Evolutionary conservation across 2,888 invertebrate species (phyloP).

Genomic region (Pogonocherus hispidulus): DNA sequence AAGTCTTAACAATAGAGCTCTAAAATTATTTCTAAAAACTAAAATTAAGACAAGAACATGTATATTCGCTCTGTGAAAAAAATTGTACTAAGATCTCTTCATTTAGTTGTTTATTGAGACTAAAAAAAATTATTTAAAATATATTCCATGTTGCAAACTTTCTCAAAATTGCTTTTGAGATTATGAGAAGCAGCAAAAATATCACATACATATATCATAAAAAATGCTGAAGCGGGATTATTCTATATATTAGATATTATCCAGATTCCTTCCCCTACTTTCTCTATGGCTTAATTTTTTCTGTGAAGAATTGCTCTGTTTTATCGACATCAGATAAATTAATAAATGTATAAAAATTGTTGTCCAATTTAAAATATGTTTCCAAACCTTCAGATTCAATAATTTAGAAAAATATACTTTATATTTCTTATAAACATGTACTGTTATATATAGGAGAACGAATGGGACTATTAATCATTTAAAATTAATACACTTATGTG

Average conservation of each 20-base stretch:
- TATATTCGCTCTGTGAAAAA: not conserved
- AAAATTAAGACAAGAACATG: not conserved
- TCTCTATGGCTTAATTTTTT: no score
- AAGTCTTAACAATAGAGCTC: not conserved
- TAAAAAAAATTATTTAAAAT: slow-evolving; percentile 1
- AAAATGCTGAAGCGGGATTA: slow-evolving; percentile 14
- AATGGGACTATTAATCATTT: not conserved
- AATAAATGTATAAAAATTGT: no score
- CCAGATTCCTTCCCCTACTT: not conserved
- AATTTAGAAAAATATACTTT: no score
- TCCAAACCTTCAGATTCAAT: no score
- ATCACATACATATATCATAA: slow-evolving; percentile 19
- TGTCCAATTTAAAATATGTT: no score
- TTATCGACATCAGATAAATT: no score
- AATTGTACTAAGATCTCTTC: not conserved
- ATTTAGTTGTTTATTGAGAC: not conserved
- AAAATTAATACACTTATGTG: not conserved
- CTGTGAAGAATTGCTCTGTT: no score
- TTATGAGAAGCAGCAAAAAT: slow-evolving; percentile 14
- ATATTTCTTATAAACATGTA: no score
- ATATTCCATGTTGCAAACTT: not conserved
- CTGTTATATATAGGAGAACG: no score
- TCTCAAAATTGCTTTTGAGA: not conserved
- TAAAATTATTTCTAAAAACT: not conserved
- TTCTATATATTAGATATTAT: not conserved